Evolutionary conservation across 2,113 vertebrate species (phyloP).

Genomic region (Tichodroma muraria): DNA sequence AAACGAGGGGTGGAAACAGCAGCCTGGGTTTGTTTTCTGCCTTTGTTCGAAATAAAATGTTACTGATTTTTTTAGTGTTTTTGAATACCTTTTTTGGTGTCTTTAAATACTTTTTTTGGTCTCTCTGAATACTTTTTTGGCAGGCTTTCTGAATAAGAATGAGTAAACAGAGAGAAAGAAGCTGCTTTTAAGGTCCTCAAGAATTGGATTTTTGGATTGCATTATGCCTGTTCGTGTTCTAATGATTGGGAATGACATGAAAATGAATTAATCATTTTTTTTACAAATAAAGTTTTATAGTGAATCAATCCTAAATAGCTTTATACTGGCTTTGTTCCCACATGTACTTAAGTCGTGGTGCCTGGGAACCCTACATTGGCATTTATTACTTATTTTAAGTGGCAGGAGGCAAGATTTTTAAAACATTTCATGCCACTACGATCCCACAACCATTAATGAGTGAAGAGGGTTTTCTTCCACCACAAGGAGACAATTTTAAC

Average conservation of each 20-base stretch:
- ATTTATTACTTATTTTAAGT: neutral
- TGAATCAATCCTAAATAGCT: neutral
- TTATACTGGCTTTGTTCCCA: neutral
- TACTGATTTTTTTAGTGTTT: neutral
- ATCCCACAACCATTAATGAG: neutral
- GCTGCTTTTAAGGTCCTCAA: neutral
- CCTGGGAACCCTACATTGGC: neutral
- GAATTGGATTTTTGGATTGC: neutral
- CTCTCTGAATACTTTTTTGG: neutral
- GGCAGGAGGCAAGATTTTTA: neutral
- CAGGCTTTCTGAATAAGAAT: neutral
- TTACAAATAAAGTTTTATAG: neutral
- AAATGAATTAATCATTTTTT: neutral
- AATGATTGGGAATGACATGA: neutral
- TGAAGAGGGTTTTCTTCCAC: rapidly evolving
- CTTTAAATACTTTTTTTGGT: neutral
- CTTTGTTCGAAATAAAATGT: neutral
- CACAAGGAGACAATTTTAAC: neutral
- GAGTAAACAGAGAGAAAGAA: neutral
- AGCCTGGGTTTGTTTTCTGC: neutral
- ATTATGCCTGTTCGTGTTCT: neutral
- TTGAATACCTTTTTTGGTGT: neutral
- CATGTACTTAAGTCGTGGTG: neutral
- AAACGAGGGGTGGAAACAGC: neutral
- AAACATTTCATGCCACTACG: neutral